Evolutionary conservation across 2,888 invertebrate genomes (phyloP).

Genomic region (Anoncus sp.): DNA sequence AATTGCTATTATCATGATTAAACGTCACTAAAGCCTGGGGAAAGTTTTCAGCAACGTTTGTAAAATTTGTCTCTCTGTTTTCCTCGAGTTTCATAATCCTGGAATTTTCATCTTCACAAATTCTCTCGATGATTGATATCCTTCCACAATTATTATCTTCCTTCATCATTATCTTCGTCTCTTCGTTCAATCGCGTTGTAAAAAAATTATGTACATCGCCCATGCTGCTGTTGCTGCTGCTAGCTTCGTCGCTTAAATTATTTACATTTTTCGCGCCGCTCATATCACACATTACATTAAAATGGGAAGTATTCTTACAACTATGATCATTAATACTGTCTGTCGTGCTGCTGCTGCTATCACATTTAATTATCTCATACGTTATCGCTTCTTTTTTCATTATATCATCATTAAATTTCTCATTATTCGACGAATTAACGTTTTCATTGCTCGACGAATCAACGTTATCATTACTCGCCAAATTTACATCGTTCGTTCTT

Average conservation of each 20-base stretch:
- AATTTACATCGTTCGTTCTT: slow-evolving; percentile 24
- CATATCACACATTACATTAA: slow-evolving; percentile 72
- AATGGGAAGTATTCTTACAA: slow-evolving; percentile 75
- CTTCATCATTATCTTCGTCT: slow-evolving; percentile 7
- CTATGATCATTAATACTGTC: slow-evolving; percentile 79
- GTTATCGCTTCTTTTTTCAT: no score
- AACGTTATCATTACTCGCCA: not conserved
- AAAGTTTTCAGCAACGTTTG: no score
- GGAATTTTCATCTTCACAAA: not conserved
- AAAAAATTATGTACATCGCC: slow-evolving; percentile 64
- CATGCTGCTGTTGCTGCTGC: no score
- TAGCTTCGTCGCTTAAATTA: slow-evolving; percentile 46
- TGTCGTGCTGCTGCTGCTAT: slow-evolving; percentile 75
- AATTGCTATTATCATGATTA: slow-evolving; percentile 1
- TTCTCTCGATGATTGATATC: slow-evolving; percentile 4
- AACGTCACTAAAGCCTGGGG: slow-evolving; percentile 1
- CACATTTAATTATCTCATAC: slow-evolving; percentile 70
- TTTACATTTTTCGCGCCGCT: slow-evolving; percentile 69
- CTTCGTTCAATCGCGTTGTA: slow-evolving; percentile 24
- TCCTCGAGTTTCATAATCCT: slow-evolving; percentile 1
- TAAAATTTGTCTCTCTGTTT: not conserved
- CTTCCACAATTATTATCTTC: no score
- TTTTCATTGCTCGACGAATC: no score
- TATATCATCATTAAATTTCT: no score
- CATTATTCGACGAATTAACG: no score